Evolutionary conservation across 1,140 invertebrate species (phyloP), one percentile per base, ranked within the genome.

Genomic region (Sitodiplosis mosellana): DNA sequence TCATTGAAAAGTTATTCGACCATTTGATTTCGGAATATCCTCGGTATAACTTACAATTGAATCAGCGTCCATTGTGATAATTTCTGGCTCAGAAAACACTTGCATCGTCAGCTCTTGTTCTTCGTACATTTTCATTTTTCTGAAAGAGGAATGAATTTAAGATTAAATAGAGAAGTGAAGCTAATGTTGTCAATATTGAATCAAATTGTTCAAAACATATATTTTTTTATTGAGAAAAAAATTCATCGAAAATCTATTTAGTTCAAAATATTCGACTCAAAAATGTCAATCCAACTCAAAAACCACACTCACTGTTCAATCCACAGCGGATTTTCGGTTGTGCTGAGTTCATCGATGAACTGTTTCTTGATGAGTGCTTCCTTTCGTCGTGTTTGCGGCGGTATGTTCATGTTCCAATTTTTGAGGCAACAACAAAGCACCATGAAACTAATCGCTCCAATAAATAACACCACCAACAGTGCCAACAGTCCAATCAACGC

Each of bases 81-180:
- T 59, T 54, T 61, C 61, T 18, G 61, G 73, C 57, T 90, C 86
- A 14, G 84, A 87, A 56, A 89, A 88, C 1, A 91, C 86, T 64
- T 89, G 86, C 87, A 90, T 91, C 15, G 85, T 90, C 46, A 91
- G 66, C 64, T 91, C 87, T 64, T 92, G 88, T 59, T 92, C 88
- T 62, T 92, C 88, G 58, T 92, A 91, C 0, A 87, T 74, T 58
- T 90, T 82, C 15, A 89, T 66, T 72, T 89, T 89, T 56, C 81
- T 84, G 46, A 11, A 56, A 61, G 55, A 53, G 53, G n/a, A 46
- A 33, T 48, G 4, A 10, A 2, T 15, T 48, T 15, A 21, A 37
- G 21, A 44, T 27, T 40, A 37, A 44, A 27, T 27, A 10, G 27
- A 27, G 10, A 27, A n/a, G n/a, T n/a, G n/a, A n/a, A n/a, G n/a